Percentiles rank a stretch among this genome's conserved stretches.
Evolutionary conservation across 2,113 vertebrate species (phyloP).

Genomic region (Tamias sibiricus): DNA sequence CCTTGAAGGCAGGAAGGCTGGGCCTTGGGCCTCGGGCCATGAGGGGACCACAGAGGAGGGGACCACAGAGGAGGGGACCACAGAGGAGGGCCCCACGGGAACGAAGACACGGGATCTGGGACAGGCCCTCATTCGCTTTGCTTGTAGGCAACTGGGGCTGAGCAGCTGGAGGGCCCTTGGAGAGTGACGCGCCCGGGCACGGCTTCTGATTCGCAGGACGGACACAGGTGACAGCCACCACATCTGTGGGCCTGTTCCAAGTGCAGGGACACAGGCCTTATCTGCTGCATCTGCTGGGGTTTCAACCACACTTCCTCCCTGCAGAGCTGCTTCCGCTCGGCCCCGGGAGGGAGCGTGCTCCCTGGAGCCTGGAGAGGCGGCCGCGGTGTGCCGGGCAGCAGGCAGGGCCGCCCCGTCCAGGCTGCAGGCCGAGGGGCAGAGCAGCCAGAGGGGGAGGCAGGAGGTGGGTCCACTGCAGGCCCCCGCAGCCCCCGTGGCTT

Average conservation of each 20-base stretch:
- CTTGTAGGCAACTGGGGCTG: fast-evolving
- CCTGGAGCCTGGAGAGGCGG: no score
- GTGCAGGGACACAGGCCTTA: neutral
- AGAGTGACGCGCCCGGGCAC: neutral
- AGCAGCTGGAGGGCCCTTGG: fast-evolving
- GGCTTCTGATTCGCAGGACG: fast-evolving
- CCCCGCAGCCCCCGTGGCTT: no score
- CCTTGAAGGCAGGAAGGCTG: neutral
- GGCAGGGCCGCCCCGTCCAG: no score
- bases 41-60: neutral
- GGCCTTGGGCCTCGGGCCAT: no score
- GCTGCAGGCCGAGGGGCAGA: no score
- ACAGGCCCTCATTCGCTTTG: fast-evolving
- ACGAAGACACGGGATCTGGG: fast-evolving
- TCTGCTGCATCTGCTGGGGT: neutral
- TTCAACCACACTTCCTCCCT: constrained; percentile 32
- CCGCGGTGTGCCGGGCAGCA: no score
- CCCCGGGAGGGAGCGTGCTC: neutral
- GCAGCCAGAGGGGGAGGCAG: neutral
- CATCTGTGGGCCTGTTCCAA: neutral
- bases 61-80: fast-evolving
- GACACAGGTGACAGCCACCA: neutral
- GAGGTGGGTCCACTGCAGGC: no score
- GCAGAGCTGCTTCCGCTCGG: neutral
- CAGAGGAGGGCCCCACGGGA: neutral